These are phyloP conservation scores for Lithobates sylvaticus DNA, from an alignment of 2,797 vertebrate species.

Conservation along the genomic window DNA sequence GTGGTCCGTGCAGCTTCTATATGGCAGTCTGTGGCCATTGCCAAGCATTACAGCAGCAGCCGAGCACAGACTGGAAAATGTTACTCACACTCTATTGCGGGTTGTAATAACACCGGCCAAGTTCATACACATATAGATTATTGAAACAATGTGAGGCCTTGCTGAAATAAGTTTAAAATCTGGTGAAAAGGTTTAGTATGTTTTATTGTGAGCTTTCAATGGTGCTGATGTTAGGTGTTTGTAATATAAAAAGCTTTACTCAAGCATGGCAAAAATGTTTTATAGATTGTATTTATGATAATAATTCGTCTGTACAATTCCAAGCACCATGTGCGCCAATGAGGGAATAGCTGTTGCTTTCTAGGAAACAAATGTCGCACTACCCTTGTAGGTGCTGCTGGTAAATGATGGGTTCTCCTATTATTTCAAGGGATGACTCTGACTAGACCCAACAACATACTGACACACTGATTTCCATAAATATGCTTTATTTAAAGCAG, in stretches of 20 bases:
- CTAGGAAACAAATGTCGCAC: too few species aligned
- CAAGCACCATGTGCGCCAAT: too few species aligned
- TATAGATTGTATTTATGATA: neutral
- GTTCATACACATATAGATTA: slow-evolving; percentile 34
- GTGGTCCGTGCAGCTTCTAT: slow-evolving; percentile 28
- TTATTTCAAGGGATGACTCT: too few species aligned
- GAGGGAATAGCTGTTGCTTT: too few species aligned
- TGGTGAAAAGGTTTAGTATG: slow-evolving; percentile 1
- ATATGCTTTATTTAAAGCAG: too few species aligned
- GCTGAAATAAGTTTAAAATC: slow-evolving; percentile 9
- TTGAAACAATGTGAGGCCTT: slow-evolving; percentile 32
- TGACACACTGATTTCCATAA: too few species aligned
- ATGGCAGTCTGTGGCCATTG: slow-evolving; percentile 12
- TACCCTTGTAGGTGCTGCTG: too few species aligned
- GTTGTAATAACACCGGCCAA: slow-evolving; percentile 24
- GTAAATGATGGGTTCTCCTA: too few species aligned
- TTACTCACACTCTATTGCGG: slow-evolving; percentile 51
- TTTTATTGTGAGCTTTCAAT: neutral
- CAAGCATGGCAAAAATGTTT: too few species aligned
- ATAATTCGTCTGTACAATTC: neutral
- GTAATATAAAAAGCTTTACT: neutral
- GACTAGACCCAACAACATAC: too few species aligned
- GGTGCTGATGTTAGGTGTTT: neutral
- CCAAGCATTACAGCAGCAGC: slow-evolving; percentile 55
- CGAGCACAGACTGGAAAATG: slow-evolving; percentile 53